phyloP scores from a whole-genome alignment of 2,888 invertebrate species.

The Leucoma salicis region DNA sequence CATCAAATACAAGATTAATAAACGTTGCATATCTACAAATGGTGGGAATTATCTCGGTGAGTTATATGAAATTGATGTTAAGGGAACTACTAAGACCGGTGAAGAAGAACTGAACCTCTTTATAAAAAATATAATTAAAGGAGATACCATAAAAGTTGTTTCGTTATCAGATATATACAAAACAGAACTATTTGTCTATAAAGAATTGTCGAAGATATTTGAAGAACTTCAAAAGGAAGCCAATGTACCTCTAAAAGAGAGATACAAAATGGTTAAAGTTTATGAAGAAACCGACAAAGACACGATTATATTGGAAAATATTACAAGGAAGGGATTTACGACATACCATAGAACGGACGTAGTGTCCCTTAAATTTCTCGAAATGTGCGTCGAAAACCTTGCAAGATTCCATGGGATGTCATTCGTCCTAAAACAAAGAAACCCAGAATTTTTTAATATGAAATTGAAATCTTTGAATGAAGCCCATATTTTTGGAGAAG shows the following conservation, averaged over 20 bases:
- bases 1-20: conserved; percentile 11
- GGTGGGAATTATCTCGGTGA: conserved; percentile 51
- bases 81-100: conserved; percentile 42
- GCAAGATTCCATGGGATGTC: conserved; percentile 50
- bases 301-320: conserved; percentile 47
- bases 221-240: conserved; percentile 39
- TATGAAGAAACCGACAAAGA: conserved; percentile 38
- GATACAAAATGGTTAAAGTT: conserved; percentile 39
- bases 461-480: conserved; percentile 25
- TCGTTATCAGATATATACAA: conserved; percentile 35
- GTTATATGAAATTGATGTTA: conserved; percentile 45
- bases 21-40: conserved; percentile 30
- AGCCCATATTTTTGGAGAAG: conserved; percentile 15
- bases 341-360: conserved; percentile 39
- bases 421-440: conserved; percentile 36
- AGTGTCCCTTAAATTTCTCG: conserved; percentile 37
- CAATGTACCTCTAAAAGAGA: conserved; percentile 38
- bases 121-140: conserved; percentile 37
- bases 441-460: conserved; percentile 39
- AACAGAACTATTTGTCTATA: conserved; percentile 45
- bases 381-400: conserved; percentile 39
- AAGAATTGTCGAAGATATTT: conserved; percentile 38
- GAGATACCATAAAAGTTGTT: conserved; percentile 26
- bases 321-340: conserved; percentile 38
- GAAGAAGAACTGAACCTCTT: conserved; percentile 49